Conservation (phyloP, 1,140 invertebrate species). For the Eurytemora carolleeae region DNA sequence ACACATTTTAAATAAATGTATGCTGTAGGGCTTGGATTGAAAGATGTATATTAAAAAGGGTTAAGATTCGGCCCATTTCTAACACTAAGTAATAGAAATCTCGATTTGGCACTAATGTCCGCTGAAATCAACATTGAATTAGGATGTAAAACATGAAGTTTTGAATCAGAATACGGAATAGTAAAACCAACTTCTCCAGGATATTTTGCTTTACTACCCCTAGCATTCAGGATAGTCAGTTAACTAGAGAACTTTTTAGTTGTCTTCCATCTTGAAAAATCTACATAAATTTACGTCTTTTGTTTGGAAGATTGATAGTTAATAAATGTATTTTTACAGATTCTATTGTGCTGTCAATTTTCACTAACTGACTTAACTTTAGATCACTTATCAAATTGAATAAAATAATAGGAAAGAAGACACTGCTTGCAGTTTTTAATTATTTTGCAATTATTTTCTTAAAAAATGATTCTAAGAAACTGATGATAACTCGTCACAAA, state of each 20-base stretch:
- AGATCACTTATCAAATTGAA: neutral
- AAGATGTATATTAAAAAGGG: no score
- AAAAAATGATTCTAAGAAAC: neutral
- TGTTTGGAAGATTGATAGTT: neutral
- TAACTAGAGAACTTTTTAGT: no score
- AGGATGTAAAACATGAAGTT: no score
- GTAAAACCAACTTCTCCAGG: neutral
- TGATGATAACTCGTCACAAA: neutral
- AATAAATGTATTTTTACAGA: neutral
- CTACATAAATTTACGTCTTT: neutral
- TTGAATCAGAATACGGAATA: neutral
- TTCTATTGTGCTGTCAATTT: no score
- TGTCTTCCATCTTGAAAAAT: neutral
- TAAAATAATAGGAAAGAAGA: neutral
- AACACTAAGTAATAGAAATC: no score
- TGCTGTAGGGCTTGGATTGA: no score
- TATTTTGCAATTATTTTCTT: neutral
- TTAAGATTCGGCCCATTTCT: no score
- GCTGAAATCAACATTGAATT: no score
- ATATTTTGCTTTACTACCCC: neutral
- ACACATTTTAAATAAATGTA: no score
- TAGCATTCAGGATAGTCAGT: neutral
- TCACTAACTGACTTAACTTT: no score
- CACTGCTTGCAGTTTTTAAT: neutral
- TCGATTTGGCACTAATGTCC: no score